These are phyloP conservation scores for Cryptus viduatorius DNA, from an alignment of 2,888 invertebrate species.

Conservation along the genomic window DNA sequence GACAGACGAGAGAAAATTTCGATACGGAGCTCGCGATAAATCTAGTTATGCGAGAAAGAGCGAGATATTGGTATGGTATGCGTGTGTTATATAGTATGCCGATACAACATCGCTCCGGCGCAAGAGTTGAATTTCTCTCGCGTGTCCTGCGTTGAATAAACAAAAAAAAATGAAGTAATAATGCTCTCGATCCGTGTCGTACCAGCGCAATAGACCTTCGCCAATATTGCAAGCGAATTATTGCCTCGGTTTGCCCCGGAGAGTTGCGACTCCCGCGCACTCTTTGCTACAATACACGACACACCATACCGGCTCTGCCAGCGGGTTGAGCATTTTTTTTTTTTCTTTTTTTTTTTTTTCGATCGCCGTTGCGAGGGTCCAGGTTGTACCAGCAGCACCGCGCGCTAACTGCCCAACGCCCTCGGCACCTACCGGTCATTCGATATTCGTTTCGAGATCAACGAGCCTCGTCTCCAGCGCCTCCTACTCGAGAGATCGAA, in stretches of 20 bases:
- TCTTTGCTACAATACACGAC: slow-evolving; percentile 50
- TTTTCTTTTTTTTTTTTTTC: slow-evolving; percentile 50
- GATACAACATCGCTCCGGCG: slow-evolving; percentile 6
- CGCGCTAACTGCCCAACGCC: slow-evolving; percentile 67
- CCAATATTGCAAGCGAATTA: slow-evolving; percentile 68
- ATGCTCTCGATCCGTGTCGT: slow-evolving; percentile 60
- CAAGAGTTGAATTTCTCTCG: slow-evolving; percentile 61
- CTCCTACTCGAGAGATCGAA: slow-evolving; percentile 57
- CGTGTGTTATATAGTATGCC: background rate
- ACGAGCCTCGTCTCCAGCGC: slow-evolving; percentile 63
- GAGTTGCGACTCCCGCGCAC: slow-evolving; percentile 65
- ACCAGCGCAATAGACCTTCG: slow-evolving; percentile 59
- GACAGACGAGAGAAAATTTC: slow-evolving; percentile 36
- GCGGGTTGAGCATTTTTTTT: slow-evolving; percentile 46
- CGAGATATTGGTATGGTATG: slow-evolving; percentile 35
- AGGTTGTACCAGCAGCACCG: slow-evolving; percentile 63
- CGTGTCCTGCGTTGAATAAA: slow-evolving; percentile 47
- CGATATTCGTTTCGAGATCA: slow-evolving; percentile 70
- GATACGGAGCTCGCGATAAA: slow-evolving; percentile 55
- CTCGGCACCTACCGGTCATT: slow-evolving; percentile 72
- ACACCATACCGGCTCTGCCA: slow-evolving; percentile 59
- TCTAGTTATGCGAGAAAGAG: slow-evolving; percentile 44
- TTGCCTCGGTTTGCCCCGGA: slow-evolving; percentile 59
- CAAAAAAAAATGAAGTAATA: slow-evolving; percentile 32
- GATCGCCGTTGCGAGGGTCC: slow-evolving; percentile 67